phyloP scores from a whole-genome alignment of 2,888 invertebrate species.

The Pilophorus perplexus region DNA sequence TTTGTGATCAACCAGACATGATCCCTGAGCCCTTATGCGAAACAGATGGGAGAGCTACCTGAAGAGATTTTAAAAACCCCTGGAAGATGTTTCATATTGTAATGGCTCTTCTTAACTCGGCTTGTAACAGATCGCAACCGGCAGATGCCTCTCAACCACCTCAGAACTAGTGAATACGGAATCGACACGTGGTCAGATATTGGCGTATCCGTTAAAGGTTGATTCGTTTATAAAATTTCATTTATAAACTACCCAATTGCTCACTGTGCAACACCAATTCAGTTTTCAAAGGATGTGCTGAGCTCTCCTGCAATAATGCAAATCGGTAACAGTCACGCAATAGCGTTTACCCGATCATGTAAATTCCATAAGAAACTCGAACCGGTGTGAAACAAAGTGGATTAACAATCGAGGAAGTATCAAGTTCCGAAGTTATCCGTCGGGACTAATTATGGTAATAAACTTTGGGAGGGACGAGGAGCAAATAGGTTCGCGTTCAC shows the following conservation, averaged over 20 bases:
- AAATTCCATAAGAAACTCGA: constrained; percentile 3
- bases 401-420: constrained; percentile 18
- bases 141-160: constrained; percentile 7
- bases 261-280: too few relatives aligned
- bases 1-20: constrained; percentile 15
- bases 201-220: too few relatives aligned
- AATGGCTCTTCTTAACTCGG: neutral
- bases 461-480: constrained; percentile 16
- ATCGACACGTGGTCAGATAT: too few relatives aligned
- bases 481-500: too few relatives aligned
- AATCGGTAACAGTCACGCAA: too few relatives aligned
- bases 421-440: constrained; percentile 18
- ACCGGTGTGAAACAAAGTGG: constrained; percentile 6
- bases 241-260: too few relatives aligned
- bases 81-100: constrained; percentile 28
- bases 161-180: too few relatives aligned
- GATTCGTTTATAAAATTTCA: too few relatives aligned
- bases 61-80: constrained; percentile 29
- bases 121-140: constrained; percentile 8
- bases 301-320: too few relatives aligned
- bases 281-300: too few relatives aligned
- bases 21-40: too few relatives aligned
- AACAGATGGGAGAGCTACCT: constrained; percentile 22
- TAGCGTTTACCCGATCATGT: neutral
- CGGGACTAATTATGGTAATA: constrained; percentile 18